phyloP scores from a whole-genome alignment of 2,888 invertebrate species.

The Oscheius sp. region DNA sequence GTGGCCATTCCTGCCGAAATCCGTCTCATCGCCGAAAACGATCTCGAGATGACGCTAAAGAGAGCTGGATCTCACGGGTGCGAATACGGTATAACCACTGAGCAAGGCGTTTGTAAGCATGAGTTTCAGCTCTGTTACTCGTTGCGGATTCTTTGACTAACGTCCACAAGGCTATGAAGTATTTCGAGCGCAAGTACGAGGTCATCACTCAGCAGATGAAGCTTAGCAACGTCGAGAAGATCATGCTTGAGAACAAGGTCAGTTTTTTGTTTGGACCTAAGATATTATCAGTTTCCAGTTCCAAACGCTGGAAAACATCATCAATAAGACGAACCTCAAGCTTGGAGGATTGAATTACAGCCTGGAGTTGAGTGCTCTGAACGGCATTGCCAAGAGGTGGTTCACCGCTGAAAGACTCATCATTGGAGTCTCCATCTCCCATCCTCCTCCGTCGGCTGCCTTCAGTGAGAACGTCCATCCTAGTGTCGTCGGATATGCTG shows the following conservation, averaged over 20 bases:
- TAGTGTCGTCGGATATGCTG: slow-evolving; percentile 40
- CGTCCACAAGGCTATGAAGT: slow-evolving; percentile 41
- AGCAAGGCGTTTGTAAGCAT: too few species aligned
- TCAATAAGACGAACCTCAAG: slow-evolving; percentile 59
- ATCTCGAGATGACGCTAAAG: slow-evolving; percentile 30
- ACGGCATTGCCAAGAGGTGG: slow-evolving; percentile 31
- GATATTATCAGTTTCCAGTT: neutral
- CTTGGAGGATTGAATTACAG: slow-evolving; percentile 62
- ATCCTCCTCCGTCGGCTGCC: slow-evolving; percentile 36
- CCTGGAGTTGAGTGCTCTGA: neutral
- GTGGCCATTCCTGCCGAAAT: slow-evolving; percentile 16
- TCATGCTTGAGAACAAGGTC: slow-evolving; percentile 14
- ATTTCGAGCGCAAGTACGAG: slow-evolving; percentile 47
- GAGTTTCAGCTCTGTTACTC: slow-evolving; percentile 31
- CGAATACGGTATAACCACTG: slow-evolving; percentile 1
- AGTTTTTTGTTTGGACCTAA: neutral
- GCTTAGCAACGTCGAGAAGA: slow-evolving; percentile 14
- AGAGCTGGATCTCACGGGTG: slow-evolving; percentile 33
- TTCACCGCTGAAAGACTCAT: slow-evolving; percentile 41
- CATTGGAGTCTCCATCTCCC: slow-evolving; percentile 52
- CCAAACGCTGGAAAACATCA: slow-evolving; percentile 61
- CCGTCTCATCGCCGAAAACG: slow-evolving; percentile 10
- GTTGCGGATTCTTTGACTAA: slow-evolving; percentile 33
- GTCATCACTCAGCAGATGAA: slow-evolving; percentile 65
- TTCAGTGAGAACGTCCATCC: neutral